Conservation (phyloP, 2,888 invertebrate genomes). For the Lordiphosa fenestrarum region DNA sequence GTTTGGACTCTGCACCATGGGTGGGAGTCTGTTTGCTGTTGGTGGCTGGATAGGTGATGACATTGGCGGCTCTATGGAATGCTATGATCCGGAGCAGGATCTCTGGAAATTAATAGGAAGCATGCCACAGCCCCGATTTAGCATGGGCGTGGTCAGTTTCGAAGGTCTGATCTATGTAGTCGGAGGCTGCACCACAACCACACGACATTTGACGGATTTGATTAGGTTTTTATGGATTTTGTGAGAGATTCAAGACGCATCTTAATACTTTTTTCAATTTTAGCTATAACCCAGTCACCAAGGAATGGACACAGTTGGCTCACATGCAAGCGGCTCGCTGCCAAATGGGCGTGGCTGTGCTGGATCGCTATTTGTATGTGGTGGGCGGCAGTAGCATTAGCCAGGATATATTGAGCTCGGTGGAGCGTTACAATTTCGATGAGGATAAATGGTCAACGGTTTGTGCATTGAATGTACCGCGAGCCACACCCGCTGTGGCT, state of each 20-base stretch:
- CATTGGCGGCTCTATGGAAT: slow-evolving; percentile 93
- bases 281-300: slow-evolving; percentile 89
- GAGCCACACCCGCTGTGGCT: slow-evolving; percentile 92
- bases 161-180: slow-evolving; percentile 89
- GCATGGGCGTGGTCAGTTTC: slow-evolving; percentile 92
- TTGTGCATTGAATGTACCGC: slow-evolving; percentile 86
- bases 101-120: slow-evolving; percentile 89
- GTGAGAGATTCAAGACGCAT: not conserved
- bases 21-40: slow-evolving; percentile 91
- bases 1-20: slow-evolving; percentile 92
- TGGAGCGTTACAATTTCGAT: slow-evolving; percentile 84
- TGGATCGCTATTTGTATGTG: slow-evolving; percentile 91
- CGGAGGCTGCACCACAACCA: slow-evolving; percentile 92
- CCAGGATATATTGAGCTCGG: slow-evolving; percentile 89
- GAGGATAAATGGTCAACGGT: slow-evolving; percentile 88
- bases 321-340: slow-evolving; percentile 91
- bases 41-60: slow-evolving; percentile 97
- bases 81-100: slow-evolving; percentile 90
- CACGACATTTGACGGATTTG: slow-evolving; percentile 89
- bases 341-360: slow-evolving; percentile 93
- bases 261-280: not conserved
- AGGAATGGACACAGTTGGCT: slow-evolving; percentile 89
- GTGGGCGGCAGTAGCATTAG: slow-evolving; percentile 93
- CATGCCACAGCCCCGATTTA: slow-evolving; percentile 92
- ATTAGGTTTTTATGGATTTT: slow-evolving; percentile 78